Evolutionary conservation across 2,888 invertebrate genomes (phyloP).

Genomic region (Isoperla grammatica): DNA sequence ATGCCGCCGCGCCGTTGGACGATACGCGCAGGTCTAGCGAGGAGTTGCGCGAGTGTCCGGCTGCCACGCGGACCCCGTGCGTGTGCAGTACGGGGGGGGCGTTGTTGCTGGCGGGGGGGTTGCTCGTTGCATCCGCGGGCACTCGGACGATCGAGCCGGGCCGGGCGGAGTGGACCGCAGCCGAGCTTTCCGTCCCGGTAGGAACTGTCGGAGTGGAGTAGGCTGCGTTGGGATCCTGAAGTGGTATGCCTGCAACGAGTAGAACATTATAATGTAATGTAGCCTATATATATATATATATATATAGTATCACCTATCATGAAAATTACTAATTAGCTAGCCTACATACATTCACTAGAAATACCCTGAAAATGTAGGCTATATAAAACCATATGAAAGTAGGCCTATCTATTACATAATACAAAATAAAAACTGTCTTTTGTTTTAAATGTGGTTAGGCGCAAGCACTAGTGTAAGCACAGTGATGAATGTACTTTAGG

Average conservation of each 20-base stretch:
- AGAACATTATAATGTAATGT: background rate
- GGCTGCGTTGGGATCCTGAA: conserved; percentile 46
- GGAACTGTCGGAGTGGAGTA: conserved; percentile 16
- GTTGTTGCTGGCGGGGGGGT: background rate
- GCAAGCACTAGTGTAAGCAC: no score
- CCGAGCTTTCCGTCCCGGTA: conserved; percentile 13
- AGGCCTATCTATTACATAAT: no score
- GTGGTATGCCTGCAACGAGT: conserved; percentile 48
- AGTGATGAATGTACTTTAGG: no score
- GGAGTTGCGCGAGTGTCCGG: conserved; percentile 70
- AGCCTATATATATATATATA: background rate
- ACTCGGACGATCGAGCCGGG: conserved; percentile 43
- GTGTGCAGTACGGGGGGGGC: conserved; percentile 24
- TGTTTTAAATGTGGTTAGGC: no score
- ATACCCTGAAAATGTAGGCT: no score
- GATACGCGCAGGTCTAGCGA: conserved; percentile 67
- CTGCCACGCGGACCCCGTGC: conserved; percentile 29
- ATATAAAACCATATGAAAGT: no score
- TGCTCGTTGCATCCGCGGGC: conserved; percentile 31
- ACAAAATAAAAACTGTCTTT: no score
- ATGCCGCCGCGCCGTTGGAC: conserved; percentile 37
- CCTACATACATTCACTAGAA: no score
- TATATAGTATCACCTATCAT: no score
- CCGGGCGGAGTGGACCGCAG: conserved; percentile 35
- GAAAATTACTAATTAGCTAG: no score